Evolutionary conservation across 2,888 invertebrate species (phyloP).

Genomic region (Stratiomys singularior): DNA sequence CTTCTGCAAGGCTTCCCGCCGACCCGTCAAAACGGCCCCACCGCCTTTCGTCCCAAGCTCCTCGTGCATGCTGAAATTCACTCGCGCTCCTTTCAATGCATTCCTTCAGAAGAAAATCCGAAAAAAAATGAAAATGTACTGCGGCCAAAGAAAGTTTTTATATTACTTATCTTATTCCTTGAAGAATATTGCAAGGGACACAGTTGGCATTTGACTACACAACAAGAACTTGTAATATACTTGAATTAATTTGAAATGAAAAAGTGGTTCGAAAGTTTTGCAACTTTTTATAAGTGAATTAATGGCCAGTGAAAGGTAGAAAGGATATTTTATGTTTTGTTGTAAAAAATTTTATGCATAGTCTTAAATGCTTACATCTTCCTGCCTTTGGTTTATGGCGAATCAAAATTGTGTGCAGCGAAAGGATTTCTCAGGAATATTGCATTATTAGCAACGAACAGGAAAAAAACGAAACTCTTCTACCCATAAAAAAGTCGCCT

Average conservation of each 20-base stretch:
- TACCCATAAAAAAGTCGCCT: too few relatives aligned
- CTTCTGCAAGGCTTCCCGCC: background rate
- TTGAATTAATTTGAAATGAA: conserved; percentile 41
- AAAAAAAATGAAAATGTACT: conserved; percentile 13
- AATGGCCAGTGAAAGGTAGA: too few relatives aligned
- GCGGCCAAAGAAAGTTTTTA: conserved; percentile 25
- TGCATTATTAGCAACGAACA: too few relatives aligned
- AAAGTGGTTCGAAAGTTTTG: conserved; percentile 11
- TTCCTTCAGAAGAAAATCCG: conserved; percentile 2
- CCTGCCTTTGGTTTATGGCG: too few relatives aligned
- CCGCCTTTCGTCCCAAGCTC: background rate
- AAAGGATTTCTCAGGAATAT: too few relatives aligned
- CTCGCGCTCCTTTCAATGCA: background rate
- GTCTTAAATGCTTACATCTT: too few relatives aligned
- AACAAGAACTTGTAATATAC: conserved; percentile 24
- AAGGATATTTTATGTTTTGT: too few relatives aligned
- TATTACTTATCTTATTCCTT: conserved; percentile 33
- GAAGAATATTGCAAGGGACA: conserved; percentile 3
- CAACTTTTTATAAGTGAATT: background rate
- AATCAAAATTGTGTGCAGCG: too few relatives aligned
- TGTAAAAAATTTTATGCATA: too few relatives aligned
- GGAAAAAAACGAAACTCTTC: too few relatives aligned
- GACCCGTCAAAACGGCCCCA: background rate
- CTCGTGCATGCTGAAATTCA: background rate
- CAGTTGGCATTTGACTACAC: conserved; percentile 15